Percentiles rank a stretch among this genome's conserved stretches.
phyloP scores from a whole-genome alignment of 2,113 vertebrate species.

The Datnioides undecimradiatus region DNA sequence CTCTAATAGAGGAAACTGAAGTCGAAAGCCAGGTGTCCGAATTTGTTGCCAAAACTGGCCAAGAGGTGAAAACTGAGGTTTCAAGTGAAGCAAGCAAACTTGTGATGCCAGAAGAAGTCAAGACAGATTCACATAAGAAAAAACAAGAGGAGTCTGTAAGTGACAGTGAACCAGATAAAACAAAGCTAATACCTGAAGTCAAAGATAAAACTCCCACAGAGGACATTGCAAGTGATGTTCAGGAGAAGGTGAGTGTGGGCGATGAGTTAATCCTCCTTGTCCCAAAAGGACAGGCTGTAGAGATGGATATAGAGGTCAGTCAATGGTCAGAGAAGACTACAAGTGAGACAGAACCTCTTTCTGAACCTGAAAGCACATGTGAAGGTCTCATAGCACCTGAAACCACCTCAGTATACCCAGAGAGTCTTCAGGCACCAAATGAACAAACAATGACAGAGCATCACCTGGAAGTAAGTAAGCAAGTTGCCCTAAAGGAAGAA shows the following conservation, averaged over 20 bases:
- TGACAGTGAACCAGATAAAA: slow-evolving; percentile 20
- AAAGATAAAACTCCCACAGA: slow-evolving; percentile 17
- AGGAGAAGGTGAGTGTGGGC: slow-evolving; percentile 28
- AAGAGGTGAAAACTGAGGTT: slow-evolving; percentile 34
- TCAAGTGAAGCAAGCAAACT: slow-evolving; percentile 10
- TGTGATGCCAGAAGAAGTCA: slow-evolving; percentile 9
- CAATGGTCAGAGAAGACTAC: slow-evolving; percentile 23
- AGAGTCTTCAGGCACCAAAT: background rate
- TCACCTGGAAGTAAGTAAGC: slow-evolving; percentile 34
- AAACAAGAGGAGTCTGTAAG: slow-evolving; percentile 12
- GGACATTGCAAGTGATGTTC: slow-evolving; percentile 10
- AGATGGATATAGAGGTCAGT: slow-evolving; percentile 75
- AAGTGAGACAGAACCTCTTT: background rate
- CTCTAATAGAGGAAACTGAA: slow-evolving; percentile 7
- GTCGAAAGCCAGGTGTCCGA: background rate
- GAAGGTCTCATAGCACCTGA: slow-evolving; percentile 14
- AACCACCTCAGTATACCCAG: background rate
- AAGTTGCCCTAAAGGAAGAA: slow-evolving; percentile 3
- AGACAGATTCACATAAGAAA: slow-evolving; percentile 21
- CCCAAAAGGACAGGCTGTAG: slow-evolving; percentile 74
- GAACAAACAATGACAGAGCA: slow-evolving; percentile 22
- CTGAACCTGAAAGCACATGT: slow-evolving; percentile 34
- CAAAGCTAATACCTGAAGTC: slow-evolving; percentile 5
- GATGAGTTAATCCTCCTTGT: slow-evolving; percentile 71
- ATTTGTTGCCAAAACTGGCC: background rate